phyloP scores from a whole-genome alignment of 2,113 vertebrate genomes.

The Pteruthius melanotis region DNA sequence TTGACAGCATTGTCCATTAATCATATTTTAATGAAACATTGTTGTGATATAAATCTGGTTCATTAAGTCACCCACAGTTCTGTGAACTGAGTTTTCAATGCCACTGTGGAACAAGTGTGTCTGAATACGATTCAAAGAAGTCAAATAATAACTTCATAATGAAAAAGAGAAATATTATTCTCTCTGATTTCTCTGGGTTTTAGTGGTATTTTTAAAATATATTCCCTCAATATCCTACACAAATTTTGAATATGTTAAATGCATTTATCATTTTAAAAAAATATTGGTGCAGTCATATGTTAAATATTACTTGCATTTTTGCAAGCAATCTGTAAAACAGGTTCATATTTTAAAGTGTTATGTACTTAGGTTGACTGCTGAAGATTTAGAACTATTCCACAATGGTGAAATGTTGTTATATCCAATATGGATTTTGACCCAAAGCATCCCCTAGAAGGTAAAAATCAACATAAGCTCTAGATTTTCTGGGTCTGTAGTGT shows the following conservation, averaged over 20 bases:
- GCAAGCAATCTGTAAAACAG: not conserved
- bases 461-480: not conserved
- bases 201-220: not conserved
- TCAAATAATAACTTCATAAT: not conserved
- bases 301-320: not conserved
- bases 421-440: not conserved
- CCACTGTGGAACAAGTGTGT: not conserved
- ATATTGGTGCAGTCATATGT: not conserved
- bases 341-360: not conserved
- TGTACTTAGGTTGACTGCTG: not conserved
- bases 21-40: conserved; percentile 28
- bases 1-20: not conserved
- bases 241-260: not conserved
- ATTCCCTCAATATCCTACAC: not conserved
- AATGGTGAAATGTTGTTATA: not conserved
- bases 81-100: not conserved
- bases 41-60: conserved; percentile 4
- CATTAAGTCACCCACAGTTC: not conserved
- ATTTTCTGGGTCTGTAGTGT: not conserved
- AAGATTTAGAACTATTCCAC: not conserved
- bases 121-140: not conserved
- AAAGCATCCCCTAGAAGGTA: not conserved
- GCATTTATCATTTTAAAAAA: not conserved
- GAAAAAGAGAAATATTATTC: not conserved
- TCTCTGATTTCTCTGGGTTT: not conserved